Evolutionary conservation across 1,140 invertebrate genomes (phyloP), one percentile per base, ranked within the genome.

Genomic region (Sycophila sp.): DNA sequence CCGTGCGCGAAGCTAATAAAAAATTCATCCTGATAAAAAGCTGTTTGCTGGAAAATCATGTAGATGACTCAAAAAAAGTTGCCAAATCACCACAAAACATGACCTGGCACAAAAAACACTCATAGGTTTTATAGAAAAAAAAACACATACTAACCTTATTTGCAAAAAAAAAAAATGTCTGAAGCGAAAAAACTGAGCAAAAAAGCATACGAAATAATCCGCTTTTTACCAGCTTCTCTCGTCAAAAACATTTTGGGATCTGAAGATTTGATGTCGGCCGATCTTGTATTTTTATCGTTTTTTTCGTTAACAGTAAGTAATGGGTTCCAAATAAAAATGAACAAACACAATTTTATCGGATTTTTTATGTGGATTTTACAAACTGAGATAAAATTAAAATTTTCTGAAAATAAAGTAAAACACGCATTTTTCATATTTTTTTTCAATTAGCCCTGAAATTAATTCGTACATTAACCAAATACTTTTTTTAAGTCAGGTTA

Each of bases 91-190:
- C 34, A 69, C n/a, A 69, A 69, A 60, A 62, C 22, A 62, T 22
- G 34, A 45, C 51, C 42, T 56, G n/a, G 28, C 47, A 62, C 45
- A 62, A 55, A 59, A 69, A 64, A 55, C 58, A 69, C 67, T 59
- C 67, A 69, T 45, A 19, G n/a, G 40, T 45, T 5, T 19, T 45
- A 38, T n/a, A 38, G 4, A 60, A 24, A 60, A 62, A 55, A 59
- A 62, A 69, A 36, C 30, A 7, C 38, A 69, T 69, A 69, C 67
- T 69, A 45, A 69, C 67, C 67, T 69, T 60, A 38, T 13, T 47
- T 38, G 42, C 45, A 42, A 51, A 19, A 38, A 32, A 58, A 60
- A 60, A 60, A 40, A 60, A n/a, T 59, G 13, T 67, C 40, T 30
- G 28, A 47, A 59, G 53, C 17, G 45, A n/a, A 66, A 56, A 56